Base-by-base conservation (phyloP, 2,888 invertebrate genomes). In the Lycaena phlaeas region DNA sequence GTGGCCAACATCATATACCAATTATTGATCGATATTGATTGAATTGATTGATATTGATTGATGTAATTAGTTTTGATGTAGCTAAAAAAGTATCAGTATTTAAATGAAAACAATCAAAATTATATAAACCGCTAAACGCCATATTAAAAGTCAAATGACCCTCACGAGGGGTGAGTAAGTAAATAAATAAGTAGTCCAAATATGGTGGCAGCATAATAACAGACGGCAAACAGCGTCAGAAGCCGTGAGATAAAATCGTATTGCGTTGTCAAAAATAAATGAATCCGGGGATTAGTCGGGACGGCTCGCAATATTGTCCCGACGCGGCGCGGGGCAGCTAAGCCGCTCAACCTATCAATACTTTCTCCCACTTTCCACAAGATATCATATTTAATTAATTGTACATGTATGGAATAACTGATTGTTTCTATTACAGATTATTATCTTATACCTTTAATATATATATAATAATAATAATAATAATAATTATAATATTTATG, bases 221-320 rank as follows among this genome's bases (percentile, higher is more conserved):
- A 78, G 77, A 75, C 70, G 78, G 82, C 81, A 84, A 84, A 84
- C 82, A 82, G 79, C 79, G 79, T 78, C 77, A 77, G 82, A 82
- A 81, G 82, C 81, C 78, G 70, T 74, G 78, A 81, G 84, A 84
- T 82, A 84, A 81, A 84, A 84, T 84, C 82, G 81, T 79, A 81
- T 84, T 78, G 84, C 82, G 84, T 82, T 82, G 84, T 84, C 84
- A 84, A 84, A 84, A 84, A 84, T 84, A 84, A 84, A 84, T 84
- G 82, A 84, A 84, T 82, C 81, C 77, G 58, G 66, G 81, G 84
- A 84, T 84, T 84, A 84, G 81, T 71, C 64, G 68, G 68, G 74
- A 75, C 73, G 72, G 70, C 67, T 60, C 68, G 76, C 79, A 78
- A 81, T 82, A 84, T 79, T 82, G 76, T 71, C 64, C 61, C 56